Conservation (phyloP, 2,113 vertebrate species). For the Balaeniceps rex region DNA sequence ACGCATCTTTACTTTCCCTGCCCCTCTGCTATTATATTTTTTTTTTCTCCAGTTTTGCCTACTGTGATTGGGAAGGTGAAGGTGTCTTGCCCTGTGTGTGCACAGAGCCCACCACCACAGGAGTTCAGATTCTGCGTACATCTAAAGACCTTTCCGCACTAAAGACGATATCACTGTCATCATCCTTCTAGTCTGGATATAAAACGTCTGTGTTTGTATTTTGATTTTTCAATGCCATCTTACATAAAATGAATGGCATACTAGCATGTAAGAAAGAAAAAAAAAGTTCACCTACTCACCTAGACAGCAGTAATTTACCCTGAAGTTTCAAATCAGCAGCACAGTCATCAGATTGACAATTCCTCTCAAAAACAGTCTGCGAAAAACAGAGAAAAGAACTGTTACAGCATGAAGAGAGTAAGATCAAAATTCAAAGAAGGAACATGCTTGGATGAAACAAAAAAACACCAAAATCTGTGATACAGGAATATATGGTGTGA, state of each 20-base stretch:
- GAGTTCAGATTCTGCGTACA: not conserved
- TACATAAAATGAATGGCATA: not conserved
- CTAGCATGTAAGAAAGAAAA: not conserved
- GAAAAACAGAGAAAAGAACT: not conserved
- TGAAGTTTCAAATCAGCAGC: slow-evolving; percentile 90
- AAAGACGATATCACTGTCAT: not conserved
- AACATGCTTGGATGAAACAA: not conserved
- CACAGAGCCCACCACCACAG: not conserved
- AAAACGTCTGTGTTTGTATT: not conserved
- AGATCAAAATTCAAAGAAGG: not conserved
- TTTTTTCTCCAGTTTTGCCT: not conserved
- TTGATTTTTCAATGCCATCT: not conserved
- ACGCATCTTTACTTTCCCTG: not conserved
- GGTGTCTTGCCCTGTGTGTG: not conserved
- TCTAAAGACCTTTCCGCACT: not conserved
- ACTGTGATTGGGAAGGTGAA: not conserved
- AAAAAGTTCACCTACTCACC: slow-evolving; percentile 72
- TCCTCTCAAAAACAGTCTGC: slow-evolving; percentile 97
- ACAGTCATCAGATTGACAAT: slow-evolving; percentile 95
- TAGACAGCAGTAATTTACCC: slow-evolving; percentile 87
- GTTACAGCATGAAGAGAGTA: not conserved
- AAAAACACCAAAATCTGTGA: not conserved
- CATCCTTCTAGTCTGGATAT: not conserved
- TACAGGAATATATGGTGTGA: not conserved
- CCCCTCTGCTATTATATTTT: not conserved